Base-by-base conservation (phyloP, 2,113 vertebrate species). In the Trinectes maculatus region DNA sequence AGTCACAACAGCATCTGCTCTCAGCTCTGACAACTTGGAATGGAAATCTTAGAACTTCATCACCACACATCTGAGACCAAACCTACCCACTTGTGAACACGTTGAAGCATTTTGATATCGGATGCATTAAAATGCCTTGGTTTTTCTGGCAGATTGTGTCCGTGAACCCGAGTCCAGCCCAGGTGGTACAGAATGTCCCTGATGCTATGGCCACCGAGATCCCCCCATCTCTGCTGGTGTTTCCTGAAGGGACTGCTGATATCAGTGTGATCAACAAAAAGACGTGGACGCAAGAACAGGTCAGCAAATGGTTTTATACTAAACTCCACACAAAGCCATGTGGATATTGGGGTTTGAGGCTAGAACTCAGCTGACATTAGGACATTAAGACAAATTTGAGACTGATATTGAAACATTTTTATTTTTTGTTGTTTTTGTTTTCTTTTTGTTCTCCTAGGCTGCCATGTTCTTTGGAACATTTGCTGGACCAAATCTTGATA, bases 381-480 rank as follows among this genome's bases (percentile, higher is more conserved):
- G 13, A n/a, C n/a, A n/a, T n/a, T 39, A 39, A 8, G 12, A 34
- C 7, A 6, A 6, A 37, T 37, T 7, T 40, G 39, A 3, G 22
- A 21, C n/a, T 42, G 19, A 43, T 19, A 43, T 21, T 43, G 18
- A 43, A 43, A 31, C 2, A 52, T 7, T 43, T n/a, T 31, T 53
- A 7, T 44, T 4, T 43, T 39, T 25, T 48, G 7, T 54, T 24
- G 6, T 1, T 33, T 25, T 19, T 47, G 22, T 59, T 16, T 48
- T 26, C 31, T 33, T 48, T 28, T 8, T 58, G 5, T 68, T 47
- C 10, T 58, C 44, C 22, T 49, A 90, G 89, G 79, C 85, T 4
- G 13, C 70, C 34, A n/a, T 89, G 52, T 77, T 90, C 36, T 83
- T 89, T 25, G 25, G 13, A 4, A 2, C 7, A 2, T n/a, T 88